Conservation (phyloP, 2,888 invertebrate genomes). For the Carcina quercana region DNA sequence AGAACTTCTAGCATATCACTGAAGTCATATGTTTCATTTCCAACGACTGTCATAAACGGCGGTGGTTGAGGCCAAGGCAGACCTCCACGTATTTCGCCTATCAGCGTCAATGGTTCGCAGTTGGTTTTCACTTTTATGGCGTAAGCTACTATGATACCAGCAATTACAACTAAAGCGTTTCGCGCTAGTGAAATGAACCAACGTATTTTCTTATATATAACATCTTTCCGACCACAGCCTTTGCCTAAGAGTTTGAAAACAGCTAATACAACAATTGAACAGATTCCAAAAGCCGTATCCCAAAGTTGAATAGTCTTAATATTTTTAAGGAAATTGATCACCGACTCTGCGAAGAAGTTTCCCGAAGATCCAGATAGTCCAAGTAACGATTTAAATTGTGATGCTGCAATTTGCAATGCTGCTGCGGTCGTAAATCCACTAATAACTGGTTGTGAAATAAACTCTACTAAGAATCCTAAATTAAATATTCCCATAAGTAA, state of each 20-base stretch:
- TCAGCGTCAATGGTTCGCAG: slow-evolving; percentile 77
- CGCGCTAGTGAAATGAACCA: slow-evolving; percentile 81
- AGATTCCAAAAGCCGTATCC: slow-evolving; percentile 79
- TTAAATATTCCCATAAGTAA: slow-evolving; percentile 82
- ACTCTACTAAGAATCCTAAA: slow-evolving; percentile 88
- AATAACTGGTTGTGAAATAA: slow-evolving; percentile 89
- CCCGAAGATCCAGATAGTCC: slow-evolving; percentile 77
- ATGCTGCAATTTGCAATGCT: slow-evolving; percentile 87
- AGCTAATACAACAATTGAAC: slow-evolving; percentile 77
- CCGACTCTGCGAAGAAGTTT: slow-evolving; percentile 77
- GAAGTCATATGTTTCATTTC: slow-evolving; percentile 76
- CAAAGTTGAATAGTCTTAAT: slow-evolving; percentile 75
- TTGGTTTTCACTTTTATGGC: slow-evolving; percentile 33
- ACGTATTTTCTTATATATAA: slow-evolving; percentile 60
- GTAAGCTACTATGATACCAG: slow-evolving; percentile 80
- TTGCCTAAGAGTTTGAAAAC: slow-evolving; percentile 76
- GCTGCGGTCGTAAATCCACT: slow-evolving; percentile 90
- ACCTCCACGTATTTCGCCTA: slow-evolving; percentile 80
- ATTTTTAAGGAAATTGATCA: slow-evolving; percentile 74
- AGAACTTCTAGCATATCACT: slow-evolving; percentile 75
- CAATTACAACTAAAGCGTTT: slow-evolving; percentile 86
- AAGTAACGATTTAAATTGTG: slow-evolving; percentile 85
- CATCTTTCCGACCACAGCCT: slow-evolving; percentile 62
- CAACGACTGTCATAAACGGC: slow-evolving; percentile 76
- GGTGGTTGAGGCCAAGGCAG: slow-evolving; percentile 80